phyloP scores from a whole-genome alignment of 1,140 invertebrate genomes.

The Ptiloglossa arizonensis region DNA sequence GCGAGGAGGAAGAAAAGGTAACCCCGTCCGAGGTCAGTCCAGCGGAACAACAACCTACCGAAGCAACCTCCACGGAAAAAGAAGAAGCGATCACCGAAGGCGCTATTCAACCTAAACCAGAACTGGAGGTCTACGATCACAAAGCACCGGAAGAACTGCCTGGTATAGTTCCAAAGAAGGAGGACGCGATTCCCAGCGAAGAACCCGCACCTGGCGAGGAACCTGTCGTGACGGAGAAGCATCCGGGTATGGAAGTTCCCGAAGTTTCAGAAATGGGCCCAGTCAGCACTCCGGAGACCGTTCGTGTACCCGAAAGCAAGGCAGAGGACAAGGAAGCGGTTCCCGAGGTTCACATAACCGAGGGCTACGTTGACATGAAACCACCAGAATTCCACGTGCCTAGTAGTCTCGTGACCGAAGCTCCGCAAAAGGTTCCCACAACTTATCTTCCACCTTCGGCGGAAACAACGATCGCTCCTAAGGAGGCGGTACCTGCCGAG shows the following conservation, averaged over 20 bases:
- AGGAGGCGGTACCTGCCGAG: background rate
- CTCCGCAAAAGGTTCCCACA: conserved; percentile 43
- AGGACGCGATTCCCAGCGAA: conserved; percentile 27
- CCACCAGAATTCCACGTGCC: conserved; percentile 53
- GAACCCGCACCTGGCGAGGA: background rate
- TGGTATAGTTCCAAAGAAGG: conserved; percentile 29
- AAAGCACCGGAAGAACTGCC: conserved; percentile 11
- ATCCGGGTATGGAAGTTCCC: background rate
- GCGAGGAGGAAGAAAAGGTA: conserved; percentile 7
- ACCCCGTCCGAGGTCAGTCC: background rate
- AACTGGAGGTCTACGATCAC: conserved; percentile 25
- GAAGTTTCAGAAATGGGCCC: conserved; percentile 61
- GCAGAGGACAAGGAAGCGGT: conserved; percentile 73
- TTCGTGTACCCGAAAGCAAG: conserved; percentile 72
- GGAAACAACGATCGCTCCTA: conserved; percentile 5
- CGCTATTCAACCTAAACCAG: conserved; percentile 4
- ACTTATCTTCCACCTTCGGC: conserved; percentile 35
- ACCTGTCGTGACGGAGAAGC: conserved; percentile 4
- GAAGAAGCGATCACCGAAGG: background rate
- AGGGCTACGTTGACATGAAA: conserved; percentile 53
- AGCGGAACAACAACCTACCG: conserved; percentile 15
- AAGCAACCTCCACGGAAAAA: background rate
- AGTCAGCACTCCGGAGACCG: conserved; percentile 68
- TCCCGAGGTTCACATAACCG: conserved; percentile 57
- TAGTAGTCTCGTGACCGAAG: conserved; percentile 62